Evolutionary conservation across 2,888 invertebrate genomes (phyloP).

Genomic region (Oscheius sp.): DNA sequence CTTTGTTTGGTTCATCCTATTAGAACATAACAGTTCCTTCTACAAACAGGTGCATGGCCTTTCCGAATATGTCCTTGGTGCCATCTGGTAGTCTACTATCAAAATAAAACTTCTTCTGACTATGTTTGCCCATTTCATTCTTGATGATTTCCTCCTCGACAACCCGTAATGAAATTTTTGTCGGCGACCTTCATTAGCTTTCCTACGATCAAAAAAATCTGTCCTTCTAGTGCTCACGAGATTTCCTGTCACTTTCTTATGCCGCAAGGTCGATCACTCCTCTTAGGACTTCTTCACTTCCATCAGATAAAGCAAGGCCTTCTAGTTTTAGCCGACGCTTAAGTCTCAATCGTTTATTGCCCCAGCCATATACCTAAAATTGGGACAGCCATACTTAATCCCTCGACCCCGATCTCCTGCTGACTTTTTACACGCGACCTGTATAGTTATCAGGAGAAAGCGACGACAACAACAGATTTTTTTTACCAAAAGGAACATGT

Average conservation of each 20-base stretch:
- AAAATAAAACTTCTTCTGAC: too few relatives aligned
- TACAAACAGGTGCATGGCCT: conserved; percentile 1
- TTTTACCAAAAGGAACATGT: conserved; percentile 14
- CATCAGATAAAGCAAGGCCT: conserved; percentile 23
- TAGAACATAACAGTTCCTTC: neutral
- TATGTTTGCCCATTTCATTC: too few relatives aligned
- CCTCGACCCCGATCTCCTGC: conserved; percentile 1
- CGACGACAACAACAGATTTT: too few relatives aligned
- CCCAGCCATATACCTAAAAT: conserved; percentile 12
- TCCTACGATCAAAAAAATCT: conserved; percentile 8
- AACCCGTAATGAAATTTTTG: too few relatives aligned
- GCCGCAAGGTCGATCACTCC: conserved; percentile 27
- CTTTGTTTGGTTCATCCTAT: conserved; percentile 6
- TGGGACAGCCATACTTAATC: conserved; percentile 17
- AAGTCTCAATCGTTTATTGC: neutral
- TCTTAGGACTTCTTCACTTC: conserved; percentile 29
- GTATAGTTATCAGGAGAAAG: neutral
- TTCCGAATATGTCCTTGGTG: conserved; percentile 5
- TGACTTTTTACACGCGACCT: conserved; percentile 2
- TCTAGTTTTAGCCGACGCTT: conserved; percentile 9
- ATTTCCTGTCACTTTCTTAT: conserved; percentile 24
- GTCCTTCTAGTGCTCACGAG: conserved; percentile 13
- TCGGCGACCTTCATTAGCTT: conserved; percentile 20
- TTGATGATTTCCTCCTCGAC: too few relatives aligned
- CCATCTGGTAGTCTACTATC: conserved; percentile 22